A percentile compares a stretch with the other conserved stretches of the same genome.
Conservation (phyloP, 2,797 vertebrate species). For the Eupleurogrammus muticus region DNA sequence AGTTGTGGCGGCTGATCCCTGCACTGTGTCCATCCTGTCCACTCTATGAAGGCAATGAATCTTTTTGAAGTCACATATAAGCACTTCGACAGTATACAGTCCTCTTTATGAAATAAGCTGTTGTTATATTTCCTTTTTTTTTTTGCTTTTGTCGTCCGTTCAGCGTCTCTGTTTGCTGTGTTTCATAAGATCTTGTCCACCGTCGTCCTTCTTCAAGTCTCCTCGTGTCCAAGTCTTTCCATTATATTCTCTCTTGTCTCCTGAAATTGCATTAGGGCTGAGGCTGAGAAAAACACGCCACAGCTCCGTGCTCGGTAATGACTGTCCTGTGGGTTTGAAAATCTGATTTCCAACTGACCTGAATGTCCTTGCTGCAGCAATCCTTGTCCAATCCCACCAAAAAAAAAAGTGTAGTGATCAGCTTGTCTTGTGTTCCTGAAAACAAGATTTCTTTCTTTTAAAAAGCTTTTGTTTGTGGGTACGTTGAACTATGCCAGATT, state of each 20-base stretch:
- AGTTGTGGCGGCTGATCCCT: constrained; percentile 16
- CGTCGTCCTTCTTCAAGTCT: background rate
- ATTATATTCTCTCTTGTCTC: constrained; percentile 10
- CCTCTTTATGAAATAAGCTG: constrained; percentile 79
- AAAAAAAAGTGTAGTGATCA: constrained; percentile 2
- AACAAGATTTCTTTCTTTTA: background rate
- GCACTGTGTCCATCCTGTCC: constrained; percentile 45
- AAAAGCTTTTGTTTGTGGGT: background rate
- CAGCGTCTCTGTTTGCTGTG: constrained; percentile 29
- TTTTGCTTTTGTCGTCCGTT: constrained; percentile 45
- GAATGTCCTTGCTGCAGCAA: constrained; percentile 11
- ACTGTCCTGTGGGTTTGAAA: constrained; percentile 34
- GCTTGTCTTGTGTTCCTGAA: background rate
- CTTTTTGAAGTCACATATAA: constrained; percentile 66
- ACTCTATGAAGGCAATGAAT: constrained; percentile 54
- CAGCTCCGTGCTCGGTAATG: constrained; percentile 27
- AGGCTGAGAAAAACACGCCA: constrained; percentile 35
- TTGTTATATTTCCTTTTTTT: constrained; percentile 50
- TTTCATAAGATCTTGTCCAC: constrained; percentile 11
- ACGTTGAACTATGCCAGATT: constrained; percentile 1
- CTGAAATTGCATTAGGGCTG: constrained; percentile 7
- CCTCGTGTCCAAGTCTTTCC: constrained; percentile 17
- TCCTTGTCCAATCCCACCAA: constrained; percentile 4
- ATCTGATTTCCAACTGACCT: constrained; percentile 8
- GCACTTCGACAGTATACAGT: constrained; percentile 76